Percentiles rank a stretch among this genome's conserved stretches.
Evolutionary conservation across 2,797 vertebrate genomes (phyloP).

Genomic region (Ciconia nigra): DNA sequence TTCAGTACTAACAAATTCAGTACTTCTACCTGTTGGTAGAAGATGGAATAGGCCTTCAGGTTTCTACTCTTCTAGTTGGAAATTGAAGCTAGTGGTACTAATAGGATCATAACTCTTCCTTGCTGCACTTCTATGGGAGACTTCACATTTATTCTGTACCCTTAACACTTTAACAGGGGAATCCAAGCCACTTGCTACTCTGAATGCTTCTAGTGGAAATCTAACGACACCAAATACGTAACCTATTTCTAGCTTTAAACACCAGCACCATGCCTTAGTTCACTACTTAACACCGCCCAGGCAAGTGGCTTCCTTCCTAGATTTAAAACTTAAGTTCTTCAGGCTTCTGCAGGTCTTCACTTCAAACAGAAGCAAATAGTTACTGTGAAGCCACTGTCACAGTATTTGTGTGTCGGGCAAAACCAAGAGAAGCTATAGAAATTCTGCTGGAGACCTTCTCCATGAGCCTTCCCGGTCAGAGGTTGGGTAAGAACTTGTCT

Average conservation of each 20-base stretch:
- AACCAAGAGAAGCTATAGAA: constrained; percentile 37
- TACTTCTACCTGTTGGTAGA: not conserved
- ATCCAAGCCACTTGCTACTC: not conserved
- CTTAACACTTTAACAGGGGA: not conserved
- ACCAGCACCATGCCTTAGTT: not conserved
- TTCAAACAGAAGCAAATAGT: constrained; percentile 40
- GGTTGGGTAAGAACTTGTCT: constrained; percentile 36
- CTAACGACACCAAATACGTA: not conserved
- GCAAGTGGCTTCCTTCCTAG: not conserved
- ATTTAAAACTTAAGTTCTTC: constrained; percentile 27
- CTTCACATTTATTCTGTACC: not conserved
- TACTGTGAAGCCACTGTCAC: constrained; percentile 20
- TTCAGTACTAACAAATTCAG: not conserved
- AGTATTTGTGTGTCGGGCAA: constrained; percentile 11
- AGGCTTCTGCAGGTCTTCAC: constrained; percentile 49
- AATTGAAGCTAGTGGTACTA: not conserved
- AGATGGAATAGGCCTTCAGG: not conserved
- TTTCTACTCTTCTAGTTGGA: not conserved
- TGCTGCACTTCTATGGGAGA: not conserved
- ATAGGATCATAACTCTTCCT: not conserved
- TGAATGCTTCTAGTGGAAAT: not conserved
- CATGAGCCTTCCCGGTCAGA: constrained; percentile 20
- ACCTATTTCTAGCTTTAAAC: not conserved
- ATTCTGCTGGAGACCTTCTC: constrained; percentile 31
- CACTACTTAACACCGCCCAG: not conserved